Base-by-base conservation (phyloP, 23 tunicate species). In the Oikopleura vanhoeffeni region DNA sequence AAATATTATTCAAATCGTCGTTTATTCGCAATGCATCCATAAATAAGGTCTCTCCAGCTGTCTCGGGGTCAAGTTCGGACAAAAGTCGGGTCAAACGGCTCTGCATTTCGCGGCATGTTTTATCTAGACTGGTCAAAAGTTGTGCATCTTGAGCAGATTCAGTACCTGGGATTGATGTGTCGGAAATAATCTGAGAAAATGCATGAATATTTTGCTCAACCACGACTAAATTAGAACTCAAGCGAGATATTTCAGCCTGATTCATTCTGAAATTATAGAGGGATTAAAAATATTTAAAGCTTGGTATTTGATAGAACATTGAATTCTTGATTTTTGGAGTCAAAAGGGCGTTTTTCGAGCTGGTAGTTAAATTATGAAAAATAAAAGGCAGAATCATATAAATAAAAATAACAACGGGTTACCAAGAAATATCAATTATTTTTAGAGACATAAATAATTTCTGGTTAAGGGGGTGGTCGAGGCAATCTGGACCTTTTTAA, bases 81-180 rank as follows among this genome's bases (percentile, higher is more conserved):
- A 71, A 30, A 2, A 71, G 32, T 2, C 35, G 38, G 2, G 79
- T 13, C 2, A 71, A 38, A 33, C 79, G 27, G 34, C 4, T 30
- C 32, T 71, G 79, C 79, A 71, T 71, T 71, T 71, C 79, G 79
- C 35, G 79, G 38, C 79, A 71, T 3, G 34, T 71, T 71, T 71
- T 71, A 30, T 71, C 79, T 32, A 71, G 38, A 2, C 32, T 71
- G 27, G 79, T 18, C 27, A 71, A 30, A 2, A 71, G 38, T 2
- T 18, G 34, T 2, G 79, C 79, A 71, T 71, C 79, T 18, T 71
- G 27, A 18, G 79, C 79, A 4, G 27, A 13, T 71, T 71, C 79
- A 18, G 79, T 71, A 2, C 79, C 79, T 18, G 79, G 79, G 38
- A 71, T 30, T 2, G 34, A 2, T 38, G 79, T 71, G 2, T 71